These are phyloP conservation scores for Phrynocephalus guinanensis DNA, from an alignment of 2,797 vertebrate species.

Conservation along the genomic window DNA sequence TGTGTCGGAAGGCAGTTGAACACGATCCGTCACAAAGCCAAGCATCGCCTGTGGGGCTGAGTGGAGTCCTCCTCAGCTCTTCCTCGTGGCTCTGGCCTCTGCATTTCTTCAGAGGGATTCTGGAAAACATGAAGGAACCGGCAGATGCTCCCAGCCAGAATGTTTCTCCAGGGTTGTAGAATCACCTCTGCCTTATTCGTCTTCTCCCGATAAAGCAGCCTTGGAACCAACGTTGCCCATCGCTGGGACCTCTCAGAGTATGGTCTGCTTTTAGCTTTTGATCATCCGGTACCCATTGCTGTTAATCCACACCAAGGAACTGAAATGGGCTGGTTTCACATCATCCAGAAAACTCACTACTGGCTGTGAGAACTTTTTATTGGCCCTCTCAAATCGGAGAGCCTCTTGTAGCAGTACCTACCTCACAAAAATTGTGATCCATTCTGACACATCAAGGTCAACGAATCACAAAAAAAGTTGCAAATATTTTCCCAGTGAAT, in stretches of 20 bases:
- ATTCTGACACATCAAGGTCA: too few species aligned
- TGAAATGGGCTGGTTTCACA: neutral
- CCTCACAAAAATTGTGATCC: conserved; percentile 38
- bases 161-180: neutral
- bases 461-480: too few species aligned
- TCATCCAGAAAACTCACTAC: neutral
- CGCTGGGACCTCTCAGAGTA: neutral
- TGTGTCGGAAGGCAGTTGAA: neutral
- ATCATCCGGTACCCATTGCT: neutral
- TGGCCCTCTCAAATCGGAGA: accelerated
- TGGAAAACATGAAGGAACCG: neutral
- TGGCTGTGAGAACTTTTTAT: neutral
- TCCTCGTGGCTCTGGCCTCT: neutral
- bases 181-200: neutral
- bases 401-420: conserved; percentile 8
- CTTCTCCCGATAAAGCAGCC: neutral
- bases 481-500: too few species aligned
- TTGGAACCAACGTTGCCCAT: neutral
- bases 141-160: too few species aligned
- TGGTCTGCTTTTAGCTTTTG: neutral
- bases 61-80: too few species aligned
- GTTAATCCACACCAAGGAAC: neutral
- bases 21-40: neutral
- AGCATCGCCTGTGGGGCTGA: neutral
- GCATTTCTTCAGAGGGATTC: accelerated